Evolutionary conservation across 2,888 invertebrate genomes (phyloP).

Genomic region (Copidosoma aretas): DNA sequence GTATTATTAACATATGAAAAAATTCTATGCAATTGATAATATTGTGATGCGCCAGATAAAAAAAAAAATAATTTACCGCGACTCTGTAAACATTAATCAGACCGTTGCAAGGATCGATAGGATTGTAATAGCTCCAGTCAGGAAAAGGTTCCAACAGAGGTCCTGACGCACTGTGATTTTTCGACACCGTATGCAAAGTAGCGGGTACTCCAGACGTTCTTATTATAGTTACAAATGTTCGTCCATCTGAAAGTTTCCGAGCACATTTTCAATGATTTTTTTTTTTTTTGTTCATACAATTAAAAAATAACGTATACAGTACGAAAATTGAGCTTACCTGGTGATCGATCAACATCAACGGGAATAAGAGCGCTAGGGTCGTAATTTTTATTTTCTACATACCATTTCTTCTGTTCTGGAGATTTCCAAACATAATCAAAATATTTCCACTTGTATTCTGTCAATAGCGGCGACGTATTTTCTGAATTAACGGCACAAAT

Average conservation of each 20-base stretch:
- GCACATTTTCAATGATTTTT: background rate
- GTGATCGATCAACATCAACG: constrained; percentile 9
- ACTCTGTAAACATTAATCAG: constrained; percentile 76
- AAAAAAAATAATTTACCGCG: constrained; percentile 65
- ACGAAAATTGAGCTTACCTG: background rate
- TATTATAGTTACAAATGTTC: constrained; percentile 73
- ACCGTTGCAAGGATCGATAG: constrained; percentile 65
- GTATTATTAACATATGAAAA: background rate
- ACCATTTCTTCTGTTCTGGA: background rate
- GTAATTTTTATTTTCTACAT: constrained; percentile 1
- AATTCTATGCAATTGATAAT: background rate
- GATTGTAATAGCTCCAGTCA: constrained; percentile 69
- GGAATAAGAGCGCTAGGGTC: background rate
- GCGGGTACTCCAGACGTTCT: constrained; percentile 71
- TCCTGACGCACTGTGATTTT: constrained; percentile 48
- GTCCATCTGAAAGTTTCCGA: constrained; percentile 33
- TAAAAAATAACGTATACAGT: background rate
- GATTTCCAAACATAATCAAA: constrained; percentile 17
- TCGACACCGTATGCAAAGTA: constrained; percentile 64
- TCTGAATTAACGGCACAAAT: background rate
- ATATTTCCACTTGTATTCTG: constrained; percentile 19
- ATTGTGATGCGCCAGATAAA: too few relatives aligned
- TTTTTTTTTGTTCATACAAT: background rate
- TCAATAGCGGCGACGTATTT: background rate
- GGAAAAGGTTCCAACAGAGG: constrained; percentile 69